Base-by-base conservation (phyloP, 2,888 invertebrate species). In the Malthinus flaveolus region DNA sequence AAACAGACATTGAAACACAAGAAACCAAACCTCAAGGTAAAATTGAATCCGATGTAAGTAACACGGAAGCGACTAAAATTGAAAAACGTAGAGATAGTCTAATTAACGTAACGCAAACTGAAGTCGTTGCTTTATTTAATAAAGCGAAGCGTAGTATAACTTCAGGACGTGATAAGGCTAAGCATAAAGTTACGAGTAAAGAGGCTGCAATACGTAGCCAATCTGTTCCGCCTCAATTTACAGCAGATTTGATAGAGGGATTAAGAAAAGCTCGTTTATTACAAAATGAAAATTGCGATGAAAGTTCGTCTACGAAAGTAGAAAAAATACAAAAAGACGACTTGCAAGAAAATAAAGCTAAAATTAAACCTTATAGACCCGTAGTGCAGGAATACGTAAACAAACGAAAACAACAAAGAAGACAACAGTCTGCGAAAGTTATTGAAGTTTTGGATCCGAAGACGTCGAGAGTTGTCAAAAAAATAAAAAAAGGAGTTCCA, bases 201-300 rank as follows among this genome's bases (percentile, higher is more conserved):
- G 74, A 74, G 47, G 61, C 66, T 9, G 70, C 76, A 0, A 82
- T 84, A 54, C 76, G 86, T 56, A 85, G 85, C 32, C 83, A 83
- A 69, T 85, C 85, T 1, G 81, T 82, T 9, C 82, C 84, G 33
- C 63, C 80, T 79, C 68, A 83, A 79, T 23, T 84, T 78, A 75
- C 83, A 76, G 61, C 79, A 15, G 78, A 80, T 62, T 75, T 75
- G 64, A 65, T 78, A 49, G 70, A 75, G 11, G 78, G 78, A 61
- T 67, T 32, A 44, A 31, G 6, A n/a, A 32, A 32, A 11, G 23
- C 32, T 75, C 0, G 74, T 76, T 32, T 71, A 69, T 7, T 66
- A 68, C 1, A 66, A 60, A 42, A 46, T 47, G 49, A 59, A 48
- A 53, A 8, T 49, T 70, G 80, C 46, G 48, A 46, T 45, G 49